phyloP scores from a whole-genome alignment of 2,888 invertebrate species.

The Laspeyria flexula region DNA sequence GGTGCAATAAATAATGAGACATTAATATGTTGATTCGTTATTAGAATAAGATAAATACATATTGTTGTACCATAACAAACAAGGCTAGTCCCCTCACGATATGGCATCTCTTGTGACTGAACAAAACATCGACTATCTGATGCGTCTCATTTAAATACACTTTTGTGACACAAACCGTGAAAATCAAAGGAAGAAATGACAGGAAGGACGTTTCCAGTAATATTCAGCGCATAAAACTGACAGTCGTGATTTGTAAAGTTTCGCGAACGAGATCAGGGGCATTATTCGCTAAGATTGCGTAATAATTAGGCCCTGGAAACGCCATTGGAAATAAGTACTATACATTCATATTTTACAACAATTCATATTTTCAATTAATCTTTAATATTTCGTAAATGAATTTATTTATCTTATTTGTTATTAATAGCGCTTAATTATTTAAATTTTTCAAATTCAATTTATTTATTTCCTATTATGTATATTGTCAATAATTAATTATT shows the following conservation, averaged over 20 bases:
- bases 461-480: too few species aligned
- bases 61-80: slow-evolving; percentile 47
- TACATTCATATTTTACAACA: too few species aligned
- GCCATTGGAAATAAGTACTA: too few species aligned
- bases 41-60: slow-evolving; percentile 46
- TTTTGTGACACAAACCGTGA: slow-evolving; percentile 40
- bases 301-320: too few species aligned
- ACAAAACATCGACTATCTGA: slow-evolving; percentile 26
- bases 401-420: too few species aligned
- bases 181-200: slow-evolving; percentile 41
- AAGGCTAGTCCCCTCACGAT: slow-evolving; percentile 50
- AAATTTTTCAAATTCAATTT: too few species aligned
- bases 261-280: not conserved
- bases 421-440: too few species aligned
- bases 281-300: not conserved
- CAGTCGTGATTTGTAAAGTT: slow-evolving; percentile 26
- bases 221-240: slow-evolving; percentile 30
- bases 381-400: too few species aligned
- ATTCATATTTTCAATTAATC: too few species aligned
- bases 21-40: slow-evolving; percentile 44
- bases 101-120: slow-evolving; percentile 44
- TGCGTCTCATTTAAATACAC: slow-evolving; percentile 38
- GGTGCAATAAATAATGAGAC: slow-evolving; percentile 47
- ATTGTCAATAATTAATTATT: too few species aligned
- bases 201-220: slow-evolving; percentile 38